Percentiles rank a stretch among this genome's conserved stretches.
phyloP scores from a whole-genome alignment of 2,113 vertebrate species.

The Tiliqua scincoides region DNA sequence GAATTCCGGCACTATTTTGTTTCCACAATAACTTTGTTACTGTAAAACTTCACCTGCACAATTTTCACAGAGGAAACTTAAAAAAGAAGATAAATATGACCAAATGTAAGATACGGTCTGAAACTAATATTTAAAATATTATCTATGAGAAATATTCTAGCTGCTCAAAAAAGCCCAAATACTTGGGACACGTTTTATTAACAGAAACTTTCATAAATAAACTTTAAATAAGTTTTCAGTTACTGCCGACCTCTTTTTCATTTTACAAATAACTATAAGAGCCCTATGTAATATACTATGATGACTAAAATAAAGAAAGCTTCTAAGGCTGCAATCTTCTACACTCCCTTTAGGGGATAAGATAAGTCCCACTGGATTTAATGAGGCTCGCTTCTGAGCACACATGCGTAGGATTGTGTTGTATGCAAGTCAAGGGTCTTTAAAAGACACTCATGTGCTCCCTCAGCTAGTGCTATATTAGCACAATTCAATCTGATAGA shows the following conservation, averaged over 20 bases:
- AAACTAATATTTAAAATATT: not conserved
- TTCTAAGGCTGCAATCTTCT: not conserved
- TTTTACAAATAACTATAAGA: not conserved
- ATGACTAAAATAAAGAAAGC: not conserved
- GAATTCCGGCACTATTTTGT: not conserved
- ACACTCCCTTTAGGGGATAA: no score
- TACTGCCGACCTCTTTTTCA: no score
- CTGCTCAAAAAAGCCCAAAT: slow-evolving; percentile 17
- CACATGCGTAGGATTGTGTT: no score
- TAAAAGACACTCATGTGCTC: not conserved
- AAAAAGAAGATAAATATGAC: not conserved
- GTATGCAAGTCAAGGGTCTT: not conserved
- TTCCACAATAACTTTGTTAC: not conserved
- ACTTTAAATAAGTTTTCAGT: slow-evolving; percentile 21
- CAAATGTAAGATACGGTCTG: slow-evolving; percentile 8
- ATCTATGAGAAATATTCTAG: slow-evolving; percentile 4
- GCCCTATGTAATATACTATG: not conserved
- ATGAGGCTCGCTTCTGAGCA: no score
- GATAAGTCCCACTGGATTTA: no score
- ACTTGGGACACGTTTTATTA: not conserved
- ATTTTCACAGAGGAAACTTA: slow-evolving; percentile 1
- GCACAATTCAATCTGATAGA: not conserved
- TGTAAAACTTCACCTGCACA: not conserved
- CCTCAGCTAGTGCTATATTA: not conserved
- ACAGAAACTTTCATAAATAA: slow-evolving; percentile 9